Base-by-base conservation (phyloP, 2,888 invertebrate species). In the Ochlodes sylvanus region DNA sequence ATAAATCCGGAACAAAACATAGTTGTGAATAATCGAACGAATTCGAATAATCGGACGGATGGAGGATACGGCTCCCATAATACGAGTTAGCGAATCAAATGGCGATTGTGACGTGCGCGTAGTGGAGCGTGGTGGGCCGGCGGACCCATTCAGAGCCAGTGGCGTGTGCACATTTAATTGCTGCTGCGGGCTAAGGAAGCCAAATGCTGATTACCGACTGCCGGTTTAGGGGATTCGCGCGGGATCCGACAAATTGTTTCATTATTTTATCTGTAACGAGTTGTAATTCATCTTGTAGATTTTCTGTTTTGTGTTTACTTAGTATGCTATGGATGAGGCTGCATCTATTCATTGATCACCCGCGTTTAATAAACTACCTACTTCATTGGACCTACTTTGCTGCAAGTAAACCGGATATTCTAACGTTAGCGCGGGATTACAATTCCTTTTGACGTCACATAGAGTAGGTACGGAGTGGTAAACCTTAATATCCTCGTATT, bases 161-260 rank as follows among this genome's bases (percentile, higher is more conserved):
- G 82, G 85, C 76, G 85, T 85, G 92, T 85, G 85, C 82, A 87
- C 85, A 90, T 92, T 92, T 92, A 92, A 92, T 92, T 92, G 92
- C 84, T 85, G 85, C 78, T 75, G 73, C 75, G 71, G 72, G 68
- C 64, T 55, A 71, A 74, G 77, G 73, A 73, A 76, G 73, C 66
- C 77, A 74, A 76, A 76, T 75, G 78, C 76, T 75, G 76, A 76
- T 75, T 75, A 74, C 72, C 52, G 71, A 60, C 66, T 66, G 66
- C 67, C 67, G 67, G 67, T 67, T 67, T 67, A 67, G 61, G 67
- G 61, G 67, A 44, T 67, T 55, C 27, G 64, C 27, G 5, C 21
- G 32, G 60, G 60, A 66, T 54, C 54, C 42, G 41, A 54, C 50
- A 38, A 57, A 47, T 57, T 57, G 64, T 64, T 64, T 64, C 42